Evolutionary conservation across 2,888 invertebrate species (phyloP), one percentile per base, ranked within the genome.

Genomic region (Cancer borealis): DNA sequence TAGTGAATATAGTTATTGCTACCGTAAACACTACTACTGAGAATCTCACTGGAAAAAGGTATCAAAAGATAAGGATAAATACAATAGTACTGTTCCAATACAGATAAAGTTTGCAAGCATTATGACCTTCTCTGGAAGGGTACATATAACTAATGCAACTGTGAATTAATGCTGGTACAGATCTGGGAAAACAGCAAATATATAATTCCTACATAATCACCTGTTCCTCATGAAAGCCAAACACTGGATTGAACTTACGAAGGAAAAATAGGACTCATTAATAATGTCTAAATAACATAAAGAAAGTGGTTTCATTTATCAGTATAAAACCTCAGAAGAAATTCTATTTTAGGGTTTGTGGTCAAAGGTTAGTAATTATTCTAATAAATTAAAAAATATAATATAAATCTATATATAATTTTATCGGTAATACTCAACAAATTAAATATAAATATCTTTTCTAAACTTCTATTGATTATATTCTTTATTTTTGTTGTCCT

Each of bases 181-280:
- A 12, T 46, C 39, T 92, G n/a, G 39, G 39, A 12, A 84, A 5
- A 49, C 87, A 92, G 39, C 46, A 79, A n/a, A 45, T 45, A 39
- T 45, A 26, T 88, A 88, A 88, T 30, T 30, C 45, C 47, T 26
- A 47, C n/a, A 89, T 92, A 94, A 46, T 94, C 94, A 94, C 94
- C 94, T 94, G 94, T 45, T 94, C 92, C 8, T 94, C 94, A 92
- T 94, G 94, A 94, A 94, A 94, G 92, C 94, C 94, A 94, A 94
- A 94, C 45, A 94, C 94, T 73, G 94, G 94, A 91, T 94, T 94
- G 91, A 94, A 91, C 94, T 94, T 92, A 26, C 60, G 88, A 49
- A 87, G 60, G 49, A 92, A 92, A 60, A 90, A 93, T 73, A 73
- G 26, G 26, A 73, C 73, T 89, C 54, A 87, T 84, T 84, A 93